phyloP scores from a whole-genome alignment of 1,140 invertebrate genomes.

The Caenorhabditis inopinata region DNA sequence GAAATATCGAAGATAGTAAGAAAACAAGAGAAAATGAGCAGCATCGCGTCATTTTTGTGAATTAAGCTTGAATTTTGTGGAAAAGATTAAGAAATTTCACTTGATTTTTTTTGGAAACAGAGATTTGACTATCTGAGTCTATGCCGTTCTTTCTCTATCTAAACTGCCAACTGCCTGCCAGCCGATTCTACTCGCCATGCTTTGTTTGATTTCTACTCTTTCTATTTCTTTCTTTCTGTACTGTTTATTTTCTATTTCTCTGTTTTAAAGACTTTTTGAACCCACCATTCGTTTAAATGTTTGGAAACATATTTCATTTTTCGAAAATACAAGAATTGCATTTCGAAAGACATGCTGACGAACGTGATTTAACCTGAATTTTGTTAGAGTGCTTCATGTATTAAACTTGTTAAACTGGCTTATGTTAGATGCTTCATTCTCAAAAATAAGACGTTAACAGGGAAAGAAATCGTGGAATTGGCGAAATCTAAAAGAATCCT shows the following conservation, averaged over 20 bases:
- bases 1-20: neutral
- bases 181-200: slow-evolving; percentile 8
- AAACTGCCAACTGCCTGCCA: slow-evolving; percentile 10
- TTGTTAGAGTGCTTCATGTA: no score
- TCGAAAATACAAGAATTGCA: neutral
- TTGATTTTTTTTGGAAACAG: neutral
- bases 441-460: no score
- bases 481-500: no score
- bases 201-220: slow-evolving; percentile 24
- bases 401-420: no score
- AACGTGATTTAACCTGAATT: no score
- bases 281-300: neutral
- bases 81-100: neutral
- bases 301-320: neutral
- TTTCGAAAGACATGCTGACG: slow-evolving; percentile 21
- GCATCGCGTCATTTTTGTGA: neutral
- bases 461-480: no score
- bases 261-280: neutral
- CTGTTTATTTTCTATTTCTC: neutral
- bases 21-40: neutral
- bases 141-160: neutral
- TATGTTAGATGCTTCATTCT: no score
- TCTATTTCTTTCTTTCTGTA: neutral
- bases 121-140: slow-evolving; percentile 4
- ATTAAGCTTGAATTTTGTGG: no score